phyloP scores from a whole-genome alignment of 2,797 vertebrate species.

The Mus minutoides region DNA sequence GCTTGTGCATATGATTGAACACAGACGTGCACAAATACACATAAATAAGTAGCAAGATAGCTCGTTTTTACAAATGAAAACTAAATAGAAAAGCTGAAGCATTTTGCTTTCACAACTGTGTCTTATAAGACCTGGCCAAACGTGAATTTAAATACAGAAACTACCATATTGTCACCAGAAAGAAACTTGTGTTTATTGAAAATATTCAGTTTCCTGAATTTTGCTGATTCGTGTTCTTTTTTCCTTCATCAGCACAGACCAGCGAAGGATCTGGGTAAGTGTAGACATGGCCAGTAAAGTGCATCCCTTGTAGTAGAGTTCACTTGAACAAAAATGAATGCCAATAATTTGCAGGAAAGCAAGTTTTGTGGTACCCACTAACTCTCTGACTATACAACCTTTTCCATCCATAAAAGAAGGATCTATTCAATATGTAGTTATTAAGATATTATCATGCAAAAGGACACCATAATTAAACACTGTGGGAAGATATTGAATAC shows the following conservation, averaged over 20 bases:
- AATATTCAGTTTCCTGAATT: neutral
- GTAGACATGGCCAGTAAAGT: neutral
- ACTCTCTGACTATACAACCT: neutral
- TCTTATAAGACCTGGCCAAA: neutral
- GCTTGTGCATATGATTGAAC: neutral
- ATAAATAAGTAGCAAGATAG: neutral
- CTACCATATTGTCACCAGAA: neutral
- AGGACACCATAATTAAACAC: neutral
- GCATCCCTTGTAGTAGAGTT: neutral
- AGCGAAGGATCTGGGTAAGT: neutral
- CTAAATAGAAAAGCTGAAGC: slow-evolving; percentile 5
- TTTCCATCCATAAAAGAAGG: neutral
- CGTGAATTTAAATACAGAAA: slow-evolving; percentile 7
- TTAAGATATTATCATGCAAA: neutral
- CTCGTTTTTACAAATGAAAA: neutral
- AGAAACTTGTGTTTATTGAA: neutral
- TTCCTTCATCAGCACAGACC: neutral
- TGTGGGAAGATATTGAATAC: neutral
- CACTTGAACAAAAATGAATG: neutral
- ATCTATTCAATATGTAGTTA: neutral
- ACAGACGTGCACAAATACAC: too few relatives aligned
- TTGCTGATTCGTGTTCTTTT: neutral
- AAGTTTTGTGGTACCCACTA: neutral
- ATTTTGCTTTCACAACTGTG: neutral
- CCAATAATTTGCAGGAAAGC: neutral